Conservation (phyloP, 2,888 invertebrate species). For the Polydrusus tereticollis region DNA sequence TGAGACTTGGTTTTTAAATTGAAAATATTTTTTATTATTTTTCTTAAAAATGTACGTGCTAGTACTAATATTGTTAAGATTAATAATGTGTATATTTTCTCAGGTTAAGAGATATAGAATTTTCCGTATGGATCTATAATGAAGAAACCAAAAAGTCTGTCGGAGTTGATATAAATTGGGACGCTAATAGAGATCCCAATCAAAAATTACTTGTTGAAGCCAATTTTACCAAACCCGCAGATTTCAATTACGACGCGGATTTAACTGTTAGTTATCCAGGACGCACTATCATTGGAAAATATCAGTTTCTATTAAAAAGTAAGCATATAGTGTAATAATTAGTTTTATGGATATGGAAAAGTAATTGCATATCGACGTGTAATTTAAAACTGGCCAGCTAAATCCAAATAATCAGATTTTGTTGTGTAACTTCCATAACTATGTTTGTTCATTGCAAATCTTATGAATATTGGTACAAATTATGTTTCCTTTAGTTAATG, state of each 20-base stretch:
- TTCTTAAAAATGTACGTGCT: too few species aligned
- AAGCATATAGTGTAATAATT: slow-evolving; percentile 44
- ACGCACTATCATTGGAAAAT: slow-evolving; percentile 77
- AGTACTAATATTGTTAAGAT: too few species aligned
- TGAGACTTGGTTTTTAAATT: too few species aligned
- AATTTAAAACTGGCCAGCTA: too few species aligned
- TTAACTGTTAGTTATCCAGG: slow-evolving; percentile 82
- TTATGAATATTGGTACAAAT: too few species aligned
- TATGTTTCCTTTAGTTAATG: too few species aligned
- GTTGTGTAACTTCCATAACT: too few species aligned
- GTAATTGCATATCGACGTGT: not conserved
- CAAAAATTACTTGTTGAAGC: slow-evolving; percentile 76
- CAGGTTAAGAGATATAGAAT: slow-evolving; percentile 81
- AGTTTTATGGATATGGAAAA: slow-evolving; percentile 14
- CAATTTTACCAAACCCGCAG: slow-evolving; percentile 73
- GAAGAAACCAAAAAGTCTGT: slow-evolving; percentile 75
- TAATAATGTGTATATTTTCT: too few species aligned
- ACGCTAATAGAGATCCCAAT: slow-evolving; percentile 86
- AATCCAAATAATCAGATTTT: too few species aligned
- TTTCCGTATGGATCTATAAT: slow-evolving; percentile 75
- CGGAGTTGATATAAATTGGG: slow-evolving; percentile 85
- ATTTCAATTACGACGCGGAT: slow-evolving; percentile 75
- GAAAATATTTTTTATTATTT: too few species aligned
- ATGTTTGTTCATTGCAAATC: too few species aligned
- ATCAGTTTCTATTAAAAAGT: slow-evolving; percentile 73